A percentile compares a stretch with the other conserved stretches of the same genome.
phyloP scores from a whole-genome alignment of 1,140 invertebrate species.

The Anoplophora glabripennis region DNA sequence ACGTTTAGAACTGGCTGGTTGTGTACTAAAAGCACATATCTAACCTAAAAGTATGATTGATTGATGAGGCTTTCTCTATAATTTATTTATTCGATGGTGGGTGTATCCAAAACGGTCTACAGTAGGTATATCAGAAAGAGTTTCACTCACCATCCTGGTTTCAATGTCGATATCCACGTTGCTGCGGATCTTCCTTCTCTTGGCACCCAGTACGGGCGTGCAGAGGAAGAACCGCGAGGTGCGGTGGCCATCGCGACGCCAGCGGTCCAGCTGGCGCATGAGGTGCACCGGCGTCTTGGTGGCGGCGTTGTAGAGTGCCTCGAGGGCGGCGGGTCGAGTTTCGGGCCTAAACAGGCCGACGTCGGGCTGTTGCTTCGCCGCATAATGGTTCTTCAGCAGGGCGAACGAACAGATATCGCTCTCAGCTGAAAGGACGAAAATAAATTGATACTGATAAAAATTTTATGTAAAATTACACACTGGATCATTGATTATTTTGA shows the following conservation, averaged over 20 bases:
- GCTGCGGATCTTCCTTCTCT: conserved; percentile 61
- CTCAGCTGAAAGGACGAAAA: conserved; percentile 62
- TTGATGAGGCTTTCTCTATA: too few relatives aligned
- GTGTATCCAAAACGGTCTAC: too few relatives aligned
- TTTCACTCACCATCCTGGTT: conserved; percentile 73
- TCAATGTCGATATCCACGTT: conserved; percentile 81
- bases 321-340: conserved; percentile 65
- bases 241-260: conserved; percentile 59
- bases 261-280: conserved; percentile 49
- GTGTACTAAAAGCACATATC: too few relatives aligned
- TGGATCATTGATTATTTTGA: too few relatives aligned
- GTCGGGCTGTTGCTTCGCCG: conserved; percentile 60
- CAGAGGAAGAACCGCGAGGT: conserved; percentile 67
- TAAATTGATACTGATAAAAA: too few relatives aligned
- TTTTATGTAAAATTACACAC: too few relatives aligned
- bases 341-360: conserved; percentile 67
- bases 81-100: too few relatives aligned
- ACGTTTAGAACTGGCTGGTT: too few relatives aligned
- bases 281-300: conserved; percentile 53
- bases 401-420: conserved; percentile 81
- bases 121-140: too few relatives aligned
- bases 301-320: conserved; percentile 68
- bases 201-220: conserved; percentile 72
- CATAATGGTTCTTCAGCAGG: conserved; percentile 69
- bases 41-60: too few relatives aligned